Base-by-base conservation (phyloP, 2,888 invertebrate species). In the Eristalis pertinax region DNA sequence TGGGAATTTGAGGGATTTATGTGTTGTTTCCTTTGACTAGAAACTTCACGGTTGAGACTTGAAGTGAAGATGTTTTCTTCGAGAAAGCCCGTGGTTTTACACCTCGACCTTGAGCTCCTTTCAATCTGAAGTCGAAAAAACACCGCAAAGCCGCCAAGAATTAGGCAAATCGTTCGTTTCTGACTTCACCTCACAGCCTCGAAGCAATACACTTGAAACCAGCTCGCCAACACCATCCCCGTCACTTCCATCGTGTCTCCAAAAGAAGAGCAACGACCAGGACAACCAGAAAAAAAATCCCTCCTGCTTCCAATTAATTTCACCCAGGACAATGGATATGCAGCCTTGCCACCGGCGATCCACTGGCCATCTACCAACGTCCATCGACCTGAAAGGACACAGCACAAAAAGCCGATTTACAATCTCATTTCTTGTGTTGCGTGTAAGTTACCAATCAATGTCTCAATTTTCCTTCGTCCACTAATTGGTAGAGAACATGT, bases 381-480 rank as follows among this genome's bases (percentile, higher is more conserved):
- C 26, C 68, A 43, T 69, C 29, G 69, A 7, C 35, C 50, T 50
- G 19, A 50, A 65, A 35, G 35, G 32, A 1, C 24, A 62, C 77
- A 26, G 26, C 26, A 56, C 50, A 70, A 73, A 72, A 73, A 73
- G 72, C 74, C 82, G 82, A 82, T 82, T 82, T 82, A 78, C 77
- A 86, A 82, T 86, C 82, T 70, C 62, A 78, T 86, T 82, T 86
- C 74, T 82, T 82, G 78, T 79, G 32, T 78, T 78, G 73, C 74
- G 82, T 82, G 86, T 83, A 87, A 83, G 65, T 75, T 83, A 79
- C 78, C 87, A 76, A 83, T 87, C 87, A 83, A 87, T 87, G 79
- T 79, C 72, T 79, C 70, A 70, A 62, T 83, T 79, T 87, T 83
- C 83, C 79, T 72, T 79, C 75, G 68, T 70, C 10, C 62, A 41